These are phyloP conservation scores for Channa maculata DNA, from an alignment of 2,113 vertebrate species.

Conservation along the genomic window DNA sequence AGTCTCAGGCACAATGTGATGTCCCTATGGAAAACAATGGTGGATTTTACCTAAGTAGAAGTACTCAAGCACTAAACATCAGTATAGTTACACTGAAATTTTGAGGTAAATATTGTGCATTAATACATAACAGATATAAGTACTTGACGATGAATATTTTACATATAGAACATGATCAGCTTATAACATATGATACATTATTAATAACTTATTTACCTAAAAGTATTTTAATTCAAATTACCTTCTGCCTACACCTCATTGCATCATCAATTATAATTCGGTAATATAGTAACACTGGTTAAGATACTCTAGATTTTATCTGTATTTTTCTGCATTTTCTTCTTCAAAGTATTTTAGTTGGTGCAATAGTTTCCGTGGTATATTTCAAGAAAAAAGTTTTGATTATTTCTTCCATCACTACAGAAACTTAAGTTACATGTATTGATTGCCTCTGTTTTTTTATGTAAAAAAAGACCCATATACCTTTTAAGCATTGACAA, in stretches of 20 bases:
- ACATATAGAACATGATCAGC: not conserved
- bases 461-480: not conserved
- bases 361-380: too few relatives aligned
- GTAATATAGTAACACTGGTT: not conserved
- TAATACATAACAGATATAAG: not conserved
- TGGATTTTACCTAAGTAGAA: not conserved
- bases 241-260: not conserved
- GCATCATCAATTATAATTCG: not conserved
- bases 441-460: too few relatives aligned
- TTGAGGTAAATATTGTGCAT: not conserved
- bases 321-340: too few relatives aligned
- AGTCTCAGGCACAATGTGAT: constrained; percentile 1
- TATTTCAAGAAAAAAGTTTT: not conserved
- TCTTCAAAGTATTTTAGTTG: too few relatives aligned
- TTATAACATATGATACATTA: not conserved
- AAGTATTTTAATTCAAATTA: too few relatives aligned
- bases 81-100: not conserved
- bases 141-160: not conserved
- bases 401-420: not conserved
- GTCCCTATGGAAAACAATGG: not conserved
- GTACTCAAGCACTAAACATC: not conserved
- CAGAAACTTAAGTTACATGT: not conserved
- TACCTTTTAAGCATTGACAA: not conserved
- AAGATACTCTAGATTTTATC: too few relatives aligned
- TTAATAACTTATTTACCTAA: not conserved